Conservation (phyloP, 2,113 vertebrate genomes). For the Sander vitreus region DNA sequence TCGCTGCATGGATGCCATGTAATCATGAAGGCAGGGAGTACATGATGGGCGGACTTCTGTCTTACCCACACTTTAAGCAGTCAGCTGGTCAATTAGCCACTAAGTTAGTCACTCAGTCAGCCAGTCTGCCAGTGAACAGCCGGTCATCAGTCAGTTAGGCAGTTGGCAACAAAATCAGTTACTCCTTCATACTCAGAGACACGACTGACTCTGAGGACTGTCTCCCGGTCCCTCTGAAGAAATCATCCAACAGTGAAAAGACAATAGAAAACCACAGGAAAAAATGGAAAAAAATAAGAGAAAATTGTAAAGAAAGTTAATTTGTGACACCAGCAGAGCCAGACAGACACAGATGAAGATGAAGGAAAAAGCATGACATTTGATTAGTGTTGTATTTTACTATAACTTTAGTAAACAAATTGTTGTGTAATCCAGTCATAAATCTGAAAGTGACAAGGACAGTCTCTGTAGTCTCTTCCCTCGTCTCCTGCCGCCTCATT, state of each 20-base stretch:
- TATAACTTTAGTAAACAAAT: background rate
- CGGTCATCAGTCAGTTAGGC: slow-evolving; percentile 29
- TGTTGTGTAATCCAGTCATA: background rate
- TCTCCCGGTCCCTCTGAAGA: background rate
- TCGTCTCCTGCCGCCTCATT: background rate
- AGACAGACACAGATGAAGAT: background rate
- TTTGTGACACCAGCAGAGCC: background rate
- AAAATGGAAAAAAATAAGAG: background rate
- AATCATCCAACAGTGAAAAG: background rate
- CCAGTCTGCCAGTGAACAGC: slow-evolving; percentile 36
- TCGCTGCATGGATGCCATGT: background rate
- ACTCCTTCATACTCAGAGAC: background rate
- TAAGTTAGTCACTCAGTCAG: slow-evolving; percentile 7
- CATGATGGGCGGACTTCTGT: background rate
- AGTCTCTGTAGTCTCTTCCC: background rate
- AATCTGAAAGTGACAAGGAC: background rate
- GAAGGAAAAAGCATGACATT: background rate
- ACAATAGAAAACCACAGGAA: background rate
- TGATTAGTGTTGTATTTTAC: background rate
- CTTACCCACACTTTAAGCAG: background rate
- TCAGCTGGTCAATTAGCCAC: slow-evolving; percentile 26
- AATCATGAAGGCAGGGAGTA: background rate
- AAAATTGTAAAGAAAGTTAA: background rate
- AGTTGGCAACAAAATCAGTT: slow-evolving; percentile 11
- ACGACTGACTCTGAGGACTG: background rate